Conservation (phyloP, 2,888 invertebrate genomes). For the Microctonus hyperodae region DNA sequence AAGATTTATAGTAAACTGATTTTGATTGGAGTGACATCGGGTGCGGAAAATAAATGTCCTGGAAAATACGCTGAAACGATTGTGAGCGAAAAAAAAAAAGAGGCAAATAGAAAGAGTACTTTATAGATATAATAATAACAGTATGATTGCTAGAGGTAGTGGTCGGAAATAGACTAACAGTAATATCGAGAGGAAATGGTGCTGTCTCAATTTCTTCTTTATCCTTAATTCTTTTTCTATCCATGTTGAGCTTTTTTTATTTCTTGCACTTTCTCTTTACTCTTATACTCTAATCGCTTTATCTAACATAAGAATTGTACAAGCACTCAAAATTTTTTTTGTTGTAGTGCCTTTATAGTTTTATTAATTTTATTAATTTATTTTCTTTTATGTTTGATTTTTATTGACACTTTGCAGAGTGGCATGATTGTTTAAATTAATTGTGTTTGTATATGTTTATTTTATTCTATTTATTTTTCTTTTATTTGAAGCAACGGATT, state of each 20-base stretch:
- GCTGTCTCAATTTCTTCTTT: constrained; percentile 32
- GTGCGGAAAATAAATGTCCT: constrained; percentile 26
- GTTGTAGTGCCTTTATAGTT: neutral
- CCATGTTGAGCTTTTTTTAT: constrained; percentile 12
- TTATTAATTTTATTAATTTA: constrained; percentile 17
- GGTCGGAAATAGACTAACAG: constrained; percentile 33
- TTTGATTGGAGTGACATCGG: constrained; percentile 21
- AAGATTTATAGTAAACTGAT: constrained; percentile 25
- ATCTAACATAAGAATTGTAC: no score
- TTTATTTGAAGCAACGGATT: constrained; percentile 35
- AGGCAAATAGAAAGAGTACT: neutral
- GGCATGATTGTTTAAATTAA: neutral
- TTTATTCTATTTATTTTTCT: constrained; percentile 42
- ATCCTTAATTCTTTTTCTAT: constrained; percentile 19
- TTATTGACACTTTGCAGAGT: neutral
- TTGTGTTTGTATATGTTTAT: neutral
- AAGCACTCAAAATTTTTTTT: constrained; percentile 10
- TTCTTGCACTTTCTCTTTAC: constrained; percentile 13
- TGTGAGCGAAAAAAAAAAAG: constrained; percentile 7
- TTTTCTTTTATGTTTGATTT: neutral
- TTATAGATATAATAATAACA: constrained; percentile 28
- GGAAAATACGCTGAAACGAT: constrained; percentile 24
- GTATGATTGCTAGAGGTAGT: constrained; percentile 31
- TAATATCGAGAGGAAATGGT: constrained; percentile 36
- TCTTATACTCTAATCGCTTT: constrained; percentile 7